Base-by-base conservation (phyloP, 2,797 vertebrate genomes). In the Acrossocheilus fasciatus region DNA sequence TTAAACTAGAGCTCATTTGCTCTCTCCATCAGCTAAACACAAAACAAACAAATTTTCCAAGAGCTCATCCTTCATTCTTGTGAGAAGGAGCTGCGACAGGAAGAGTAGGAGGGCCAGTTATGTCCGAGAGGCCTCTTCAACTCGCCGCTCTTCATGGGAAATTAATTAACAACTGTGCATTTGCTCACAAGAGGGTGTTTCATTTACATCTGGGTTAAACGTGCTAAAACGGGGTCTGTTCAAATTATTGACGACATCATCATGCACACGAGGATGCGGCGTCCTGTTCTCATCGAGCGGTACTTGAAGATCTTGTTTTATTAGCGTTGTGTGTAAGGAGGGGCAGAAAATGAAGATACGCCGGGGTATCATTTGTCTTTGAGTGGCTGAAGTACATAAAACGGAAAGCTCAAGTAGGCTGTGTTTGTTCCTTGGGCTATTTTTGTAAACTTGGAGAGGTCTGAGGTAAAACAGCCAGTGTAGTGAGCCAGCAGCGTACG, bases 101-200 rank as follows among this genome's bases (percentile, higher is more conserved):
- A 82, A 54, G 45, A 86, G 70, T 81, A 79, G 81, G 87, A 82
- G 76, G 82, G 66, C 39, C 30, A 23, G 41, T 50, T 69, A 20
- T 23, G 76, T 41, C n/a, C 10, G 41, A 88, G 86, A 70, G 86
- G 43, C 36, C 89, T 88, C 88, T 84, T 91, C 77, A 81, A 52
- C 77, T 83, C 64, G 11, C 62, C 11, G 70, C 69, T 88, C 82
- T 87, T 87, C 59, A 68, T 43, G 54, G 64, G 36, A 66, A 75
- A 84, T 75, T 80, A 88, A 87, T 91, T 89, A 90, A 86, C 70
- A 81, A 69, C 54, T 34, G 81, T 45, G 70, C 43, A 73, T 80
- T 75, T 73, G 73, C 18, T 86, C 74, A 72, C 6, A 34, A 86
- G 62, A 47, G 47, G 10, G 41, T 69, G 83, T 73, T 73, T 74